These are phyloP conservation scores for Zele albiditarsus DNA, from an alignment of 2,888 invertebrate genomes.

Conservation along the genomic window DNA sequence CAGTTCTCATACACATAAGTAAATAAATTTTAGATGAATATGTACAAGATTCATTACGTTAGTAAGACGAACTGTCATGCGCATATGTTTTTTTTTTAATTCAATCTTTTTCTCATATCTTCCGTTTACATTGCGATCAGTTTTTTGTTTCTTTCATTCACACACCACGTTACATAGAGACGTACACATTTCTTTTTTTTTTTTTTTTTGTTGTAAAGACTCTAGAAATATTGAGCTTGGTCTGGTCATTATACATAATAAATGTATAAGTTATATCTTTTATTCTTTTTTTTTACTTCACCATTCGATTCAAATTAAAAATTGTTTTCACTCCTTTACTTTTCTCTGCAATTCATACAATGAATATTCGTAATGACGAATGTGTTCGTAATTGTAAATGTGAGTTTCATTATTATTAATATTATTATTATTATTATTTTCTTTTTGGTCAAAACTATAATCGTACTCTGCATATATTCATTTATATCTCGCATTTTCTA, in stretches of 20 bases:
- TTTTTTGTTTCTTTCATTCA: conserved; percentile 53
- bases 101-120: conserved; percentile 46
- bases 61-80: not conserved
- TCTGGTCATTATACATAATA: conserved; percentile 71
- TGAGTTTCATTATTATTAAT: not conserved
- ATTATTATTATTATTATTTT: not conserved
- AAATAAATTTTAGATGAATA: conserved; percentile 68
- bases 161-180: conserved; percentile 47
- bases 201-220: conserved; percentile 70
- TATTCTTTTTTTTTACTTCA: conserved; percentile 53
- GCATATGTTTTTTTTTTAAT: not conserved
- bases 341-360: not conserved
- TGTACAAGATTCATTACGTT: conserved; percentile 61
- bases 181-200: conserved; percentile 48
- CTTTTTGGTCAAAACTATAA: conserved; percentile 42
- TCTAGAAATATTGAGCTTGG: conserved; percentile 73
- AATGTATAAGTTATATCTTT: conserved; percentile 55
- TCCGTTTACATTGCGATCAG: conserved; percentile 44
- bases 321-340: not conserved
- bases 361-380: not conserved
- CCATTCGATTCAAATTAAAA: conserved; percentile 49
- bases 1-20: conserved; percentile 52
- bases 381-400: conserved; percentile 3
- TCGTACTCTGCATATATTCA: conserved; percentile 21
- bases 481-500: conserved; percentile 23